Conservation (phyloP, 2,797 vertebrate species). For the Dicrostonyx torquatus region DNA sequence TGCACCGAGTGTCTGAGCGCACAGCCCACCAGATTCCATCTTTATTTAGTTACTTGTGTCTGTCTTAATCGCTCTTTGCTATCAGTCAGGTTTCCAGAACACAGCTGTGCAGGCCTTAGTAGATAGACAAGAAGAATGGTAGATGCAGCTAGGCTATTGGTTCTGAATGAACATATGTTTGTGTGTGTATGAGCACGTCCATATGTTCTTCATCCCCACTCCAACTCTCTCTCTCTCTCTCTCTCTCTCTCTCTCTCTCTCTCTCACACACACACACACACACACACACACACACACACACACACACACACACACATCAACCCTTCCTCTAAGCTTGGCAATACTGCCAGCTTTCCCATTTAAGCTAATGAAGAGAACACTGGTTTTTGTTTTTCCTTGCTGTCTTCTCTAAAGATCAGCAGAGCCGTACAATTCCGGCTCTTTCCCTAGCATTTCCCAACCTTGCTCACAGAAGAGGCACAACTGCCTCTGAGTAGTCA, state of each 20-base stretch:
- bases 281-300: background rate
- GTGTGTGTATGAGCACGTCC: accelerated
- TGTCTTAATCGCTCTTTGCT: background rate
- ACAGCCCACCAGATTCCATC: background rate
- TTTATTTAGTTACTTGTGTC: background rate
- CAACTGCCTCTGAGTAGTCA: background rate
- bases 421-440: background rate
- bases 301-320: background rate
- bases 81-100: background rate
- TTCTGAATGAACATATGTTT: background rate
- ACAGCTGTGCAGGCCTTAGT: background rate
- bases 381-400: conserved; percentile 24
- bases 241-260: background rate
- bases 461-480: background rate
- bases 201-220: accelerated
- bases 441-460: background rate
- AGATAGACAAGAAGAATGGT: background rate
- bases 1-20: background rate
- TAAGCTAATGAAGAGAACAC: background rate
- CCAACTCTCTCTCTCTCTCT: accelerated
- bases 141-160: background rate
- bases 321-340: background rate
- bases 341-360: background rate
- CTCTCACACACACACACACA: background rate
- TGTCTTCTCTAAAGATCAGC: conserved; percentile 3